Conservation (phyloP, 1,140 invertebrate genomes). For the Psix sp. region DNA sequence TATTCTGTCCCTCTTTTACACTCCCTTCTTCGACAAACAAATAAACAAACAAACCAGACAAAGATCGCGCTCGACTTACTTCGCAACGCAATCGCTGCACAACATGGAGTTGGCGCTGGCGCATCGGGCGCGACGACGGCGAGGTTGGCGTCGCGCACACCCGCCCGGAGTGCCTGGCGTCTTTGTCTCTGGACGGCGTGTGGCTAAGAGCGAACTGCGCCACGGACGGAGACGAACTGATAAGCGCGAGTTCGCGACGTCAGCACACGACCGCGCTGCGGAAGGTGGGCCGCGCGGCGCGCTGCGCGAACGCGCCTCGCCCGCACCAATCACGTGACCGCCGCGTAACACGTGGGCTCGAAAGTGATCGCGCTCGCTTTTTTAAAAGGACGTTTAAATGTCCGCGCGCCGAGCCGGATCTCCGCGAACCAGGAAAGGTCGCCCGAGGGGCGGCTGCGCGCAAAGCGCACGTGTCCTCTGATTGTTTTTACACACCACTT, state of each 20-base stretch:
- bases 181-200: neutral
- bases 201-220: conserved; percentile 9
- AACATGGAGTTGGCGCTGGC: conserved; percentile 22
- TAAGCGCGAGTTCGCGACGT: conserved; percentile 29
- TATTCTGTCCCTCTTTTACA: neutral
- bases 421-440: conserved; percentile 1
- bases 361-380: conserved; percentile 33
- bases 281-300: conserved; percentile 16
- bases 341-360: conserved; percentile 37
- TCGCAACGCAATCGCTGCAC: conserved; percentile 19
- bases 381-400: conserved; percentile 51
- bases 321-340: conserved; percentile 43
- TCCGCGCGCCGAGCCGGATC: conserved; percentile 25
- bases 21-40: neutral
- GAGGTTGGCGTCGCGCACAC: neutral
- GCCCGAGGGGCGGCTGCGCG: neutral
- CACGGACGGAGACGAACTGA: conserved; percentile 46
- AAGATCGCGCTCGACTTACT: conserved; percentile 19
- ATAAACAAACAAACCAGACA: conserved; percentile 2
- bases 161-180: no score
- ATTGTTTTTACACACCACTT: neutral
- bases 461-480: neutral
- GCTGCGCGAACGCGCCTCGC: conserved; percentile 36
- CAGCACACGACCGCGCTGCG: conserved; percentile 35
- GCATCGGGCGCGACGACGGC: conserved; percentile 3